Evolutionary conservation across 1,140 invertebrate genomes (phyloP), one percentile per base, ranked within the genome.

Genomic region (Saxidomus purpurata): DNA sequence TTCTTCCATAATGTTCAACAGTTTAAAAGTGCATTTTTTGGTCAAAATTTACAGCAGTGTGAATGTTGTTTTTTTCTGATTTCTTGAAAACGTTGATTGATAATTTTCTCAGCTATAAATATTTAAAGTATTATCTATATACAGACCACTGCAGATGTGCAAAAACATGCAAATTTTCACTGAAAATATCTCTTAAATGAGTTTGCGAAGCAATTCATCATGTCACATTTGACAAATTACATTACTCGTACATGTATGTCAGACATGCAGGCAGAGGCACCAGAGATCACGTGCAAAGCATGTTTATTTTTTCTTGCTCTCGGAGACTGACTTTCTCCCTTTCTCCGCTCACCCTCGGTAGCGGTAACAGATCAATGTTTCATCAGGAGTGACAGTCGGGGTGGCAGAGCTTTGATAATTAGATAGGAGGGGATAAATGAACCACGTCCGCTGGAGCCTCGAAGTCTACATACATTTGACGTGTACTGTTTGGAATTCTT

Each of bases 221-320:
- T 79, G 76, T 49, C 76, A 79, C 9, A 22, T 52, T 36, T 79
- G 76, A 79, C 76, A 79, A 79, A 79, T 79, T 79, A 79, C 76
- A 79, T 79, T 79, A 52, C 34, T 79, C 36, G 76, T 79, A 79
- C 76, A 79, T 79, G 76, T 79, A 34, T 49, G 76, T 31, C 31
- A 34, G 47, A 55, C 76, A 79, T 55, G 76, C 49, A 55, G 19
- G 76, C 76, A n/a, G 25, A 19, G 28, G n/a, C 19, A n/a, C 43
- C 4, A 25, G 11, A 22, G 28, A 79, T 79, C 76, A 79, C 76
- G 49, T 79, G 76, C 49, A 52, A 36, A 6, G 15, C 49, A 55
- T 79, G 49, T 79, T 55, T 79, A 34, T 76, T 76, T 28, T 71
- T 79, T 79, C 47, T 22, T 34, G 49, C 49, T 79, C 31, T 55